Evolutionary conservation across 2,888 invertebrate genomes (phyloP).

Genomic region (Byasa hedistus): DNA sequence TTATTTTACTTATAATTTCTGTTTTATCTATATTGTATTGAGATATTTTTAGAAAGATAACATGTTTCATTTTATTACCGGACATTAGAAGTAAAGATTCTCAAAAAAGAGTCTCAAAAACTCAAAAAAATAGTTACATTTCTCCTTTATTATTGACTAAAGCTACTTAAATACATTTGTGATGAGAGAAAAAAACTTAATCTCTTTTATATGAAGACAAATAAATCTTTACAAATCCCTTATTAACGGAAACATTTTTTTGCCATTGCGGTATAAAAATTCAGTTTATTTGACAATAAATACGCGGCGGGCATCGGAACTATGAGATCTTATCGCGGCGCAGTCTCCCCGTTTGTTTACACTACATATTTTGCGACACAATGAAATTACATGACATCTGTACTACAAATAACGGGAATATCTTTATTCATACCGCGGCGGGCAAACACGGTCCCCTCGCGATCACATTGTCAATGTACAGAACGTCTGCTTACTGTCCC

Average conservation of each 20-base stretch:
- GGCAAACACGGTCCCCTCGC: slow-evolving; percentile 71
- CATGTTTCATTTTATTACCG: neutral
- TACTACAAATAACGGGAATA: slow-evolving; percentile 79
- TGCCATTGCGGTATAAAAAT: slow-evolving; percentile 59
- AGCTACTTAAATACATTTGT: neutral
- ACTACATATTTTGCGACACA: slow-evolving; percentile 78
- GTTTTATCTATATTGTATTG: neutral
- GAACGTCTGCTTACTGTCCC: slow-evolving; percentile 72
- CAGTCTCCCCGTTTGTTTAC: slow-evolving; percentile 74
- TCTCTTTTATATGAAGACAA: slow-evolving; percentile 65
- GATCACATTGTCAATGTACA: slow-evolving; percentile 58
- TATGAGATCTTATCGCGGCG: slow-evolving; percentile 71
- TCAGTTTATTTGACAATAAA: slow-evolving; percentile 55
- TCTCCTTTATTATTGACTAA: neutral
- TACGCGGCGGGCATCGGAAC: slow-evolving; percentile 61
- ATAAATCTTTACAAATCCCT: slow-evolving; percentile 59
- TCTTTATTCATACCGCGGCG: slow-evolving; percentile 77
- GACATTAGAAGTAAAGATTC: neutral
- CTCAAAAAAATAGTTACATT: neutral
- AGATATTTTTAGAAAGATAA: neutral
- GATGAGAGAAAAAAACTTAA: slow-evolving; percentile 52
- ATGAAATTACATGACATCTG: slow-evolving; percentile 81
- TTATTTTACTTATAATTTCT: neutral
- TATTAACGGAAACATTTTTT: slow-evolving; percentile 59
- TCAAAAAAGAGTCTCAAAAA: neutral